Base-by-base conservation (phyloP, 2,888 invertebrate genomes). In the Orthonevra nobilis region DNA sequence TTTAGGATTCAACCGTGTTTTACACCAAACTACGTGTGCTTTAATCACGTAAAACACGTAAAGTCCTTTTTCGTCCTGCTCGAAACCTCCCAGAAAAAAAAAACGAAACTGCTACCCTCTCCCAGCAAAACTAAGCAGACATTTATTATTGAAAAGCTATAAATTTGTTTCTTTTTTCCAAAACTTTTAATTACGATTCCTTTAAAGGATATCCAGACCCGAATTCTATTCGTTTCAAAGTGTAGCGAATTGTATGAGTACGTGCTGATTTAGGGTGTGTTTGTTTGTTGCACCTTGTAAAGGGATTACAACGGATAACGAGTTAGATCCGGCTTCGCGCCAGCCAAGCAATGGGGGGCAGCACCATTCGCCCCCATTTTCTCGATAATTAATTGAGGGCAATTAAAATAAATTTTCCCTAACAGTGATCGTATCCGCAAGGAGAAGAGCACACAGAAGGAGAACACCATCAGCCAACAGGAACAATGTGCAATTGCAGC, bases 341-440 rank as follows among this genome's bases (percentile, higher is more conserved):
- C 17, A 19, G 30, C n/a, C 58, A 12, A 2, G 14, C 10, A 4
- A 38, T 9, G 20, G 12, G 12, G 66, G 63, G 72, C 40, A 73
- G 44, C 58, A 52, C 48, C 66, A n/a, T 73, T 73, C 66, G 54
- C 61, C 69, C n/a, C 61, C 48, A 54, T 69, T 75, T 75, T 50
- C 74, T 69, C 69, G 69, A 75, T 75, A 75, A 75, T 75, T 75
- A 75, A 75, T 75, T 75, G 50, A 23, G 69, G 69, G 75, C 69
- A 69, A 69, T 75, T 75, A 69, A 75, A 69, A 75, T 75, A 75
- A 75, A 69, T 75, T 69, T 61, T 75, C 69, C 56, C 44, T 42
- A 63, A 75, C 56, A 63, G 52, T 50, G 69, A 69, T 75, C 54
- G 61, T 28, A 56, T 69, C 23, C 46, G 36, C 46, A 40, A 34